Evolutionary conservation across 2,113 vertebrate species (phyloP).

Genomic region (Epinephelus fuscoguttatus): DNA sequence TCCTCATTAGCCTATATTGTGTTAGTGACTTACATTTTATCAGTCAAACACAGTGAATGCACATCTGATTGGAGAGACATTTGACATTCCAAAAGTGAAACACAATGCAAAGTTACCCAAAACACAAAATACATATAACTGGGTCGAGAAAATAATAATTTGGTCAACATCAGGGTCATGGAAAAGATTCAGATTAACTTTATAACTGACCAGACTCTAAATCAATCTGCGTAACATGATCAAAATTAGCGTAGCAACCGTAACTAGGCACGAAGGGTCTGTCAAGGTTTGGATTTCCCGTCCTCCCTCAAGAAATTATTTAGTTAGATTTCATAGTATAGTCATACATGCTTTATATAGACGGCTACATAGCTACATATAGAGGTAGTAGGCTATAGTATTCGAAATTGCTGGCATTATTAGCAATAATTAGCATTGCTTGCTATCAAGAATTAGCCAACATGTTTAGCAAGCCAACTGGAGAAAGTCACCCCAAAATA

Average conservation of each 20-base stretch:
- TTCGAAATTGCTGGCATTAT: too few species aligned
- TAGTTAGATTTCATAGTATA: too few species aligned
- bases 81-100: constrained; percentile 36
- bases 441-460: too few species aligned
- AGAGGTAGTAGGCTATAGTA: too few species aligned
- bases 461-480: too few species aligned
- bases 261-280: not conserved
- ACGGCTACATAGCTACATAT: too few species aligned
- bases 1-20: constrained; percentile 69
- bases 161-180: not conserved
- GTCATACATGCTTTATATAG: too few species aligned
- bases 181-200: not conserved
- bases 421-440: too few species aligned
- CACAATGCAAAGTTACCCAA: constrained; percentile 25
- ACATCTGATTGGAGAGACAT: constrained; percentile 50
- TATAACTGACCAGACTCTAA: not conserved
- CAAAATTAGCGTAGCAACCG: not conserved
- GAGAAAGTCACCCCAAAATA: too few species aligned
- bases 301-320: too few species aligned
- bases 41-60: constrained; percentile 42
- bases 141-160: constrained; percentile 3
- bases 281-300: not conserved
- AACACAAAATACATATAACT: not conserved
- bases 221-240: not conserved
- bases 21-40: constrained; percentile 47